Conservation (phyloP, 1,140 invertebrate species). For the Drosophila asahinai region DNA sequence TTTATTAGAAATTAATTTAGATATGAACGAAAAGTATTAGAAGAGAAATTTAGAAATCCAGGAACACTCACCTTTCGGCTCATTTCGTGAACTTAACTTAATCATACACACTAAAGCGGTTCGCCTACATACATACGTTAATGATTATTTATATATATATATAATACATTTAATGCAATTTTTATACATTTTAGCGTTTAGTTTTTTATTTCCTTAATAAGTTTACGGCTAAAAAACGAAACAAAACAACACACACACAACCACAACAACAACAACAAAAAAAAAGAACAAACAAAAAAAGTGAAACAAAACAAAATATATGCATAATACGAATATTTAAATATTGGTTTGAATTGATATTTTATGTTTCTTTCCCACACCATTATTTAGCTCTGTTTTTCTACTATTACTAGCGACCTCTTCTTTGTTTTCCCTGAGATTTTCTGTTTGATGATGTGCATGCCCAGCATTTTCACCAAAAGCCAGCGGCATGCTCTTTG, state of each 20-base stretch:
- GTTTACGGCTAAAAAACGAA: constrained; percentile 57
- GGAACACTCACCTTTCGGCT: constrained; percentile 35
- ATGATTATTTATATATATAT: constrained; percentile 56
- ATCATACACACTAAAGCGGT: constrained; percentile 26
- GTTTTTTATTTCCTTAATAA: constrained; percentile 81
- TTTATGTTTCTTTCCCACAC: constrained; percentile 29
- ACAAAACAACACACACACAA: constrained; percentile 40
- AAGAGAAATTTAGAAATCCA: constrained; percentile 28
- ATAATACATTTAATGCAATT: constrained; percentile 68
- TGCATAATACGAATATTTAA: constrained; percentile 76
- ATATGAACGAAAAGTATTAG: constrained; percentile 54
- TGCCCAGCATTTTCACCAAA: constrained; percentile 37
- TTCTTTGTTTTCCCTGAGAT: constrained; percentile 45
- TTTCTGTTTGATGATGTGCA: constrained; percentile 41
- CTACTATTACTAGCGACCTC: constrained; percentile 19
- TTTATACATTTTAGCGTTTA: constrained; percentile 56
- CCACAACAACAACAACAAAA: constrained; percentile 24
- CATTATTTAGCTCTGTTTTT: constrained; percentile 35
- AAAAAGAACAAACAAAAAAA: constrained; percentile 32
- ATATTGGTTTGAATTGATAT: constrained; percentile 73
- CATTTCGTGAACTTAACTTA: constrained; percentile 60
- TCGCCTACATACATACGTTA: constrained; percentile 47
- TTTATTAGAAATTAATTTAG: constrained; percentile 32
- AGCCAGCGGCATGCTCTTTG: constrained; percentile 47
- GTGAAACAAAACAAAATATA: constrained; percentile 61